Conservation (phyloP, 2,888 invertebrate species). For the Biston betularia region DNA sequence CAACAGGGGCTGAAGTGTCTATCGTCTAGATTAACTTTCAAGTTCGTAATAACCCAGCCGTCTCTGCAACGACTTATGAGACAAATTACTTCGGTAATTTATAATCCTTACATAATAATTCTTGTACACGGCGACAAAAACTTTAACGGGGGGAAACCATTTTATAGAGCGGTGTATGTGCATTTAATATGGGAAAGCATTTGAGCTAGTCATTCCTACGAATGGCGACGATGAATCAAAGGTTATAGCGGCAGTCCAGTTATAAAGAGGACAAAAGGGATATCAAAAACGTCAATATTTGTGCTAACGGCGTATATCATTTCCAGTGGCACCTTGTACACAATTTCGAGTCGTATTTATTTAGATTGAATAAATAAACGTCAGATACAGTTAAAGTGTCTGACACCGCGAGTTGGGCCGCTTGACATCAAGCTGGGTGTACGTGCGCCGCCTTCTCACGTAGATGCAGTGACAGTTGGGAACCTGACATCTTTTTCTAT, state of each 20-base stretch:
- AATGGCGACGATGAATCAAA: slow-evolving; percentile 31
- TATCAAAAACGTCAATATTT: slow-evolving; percentile 9
- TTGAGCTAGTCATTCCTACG: slow-evolving; percentile 24
- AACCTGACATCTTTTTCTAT: slow-evolving; percentile 29
- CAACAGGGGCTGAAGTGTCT: slow-evolving; percentile 43
- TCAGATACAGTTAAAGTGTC: slow-evolving; percentile 48
- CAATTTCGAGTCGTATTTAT: slow-evolving; percentile 37
- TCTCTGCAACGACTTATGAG: slow-evolving; percentile 37
- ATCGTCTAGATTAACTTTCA: slow-evolving; percentile 47
- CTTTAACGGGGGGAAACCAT: slow-evolving; percentile 24
- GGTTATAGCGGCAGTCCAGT: slow-evolving; percentile 10
- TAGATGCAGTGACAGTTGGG: slow-evolving; percentile 34
- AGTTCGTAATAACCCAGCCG: slow-evolving; percentile 41
- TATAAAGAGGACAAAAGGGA: slow-evolving; percentile 13
- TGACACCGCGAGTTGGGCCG: slow-evolving; percentile 34
- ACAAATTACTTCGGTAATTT: slow-evolving; percentile 45
- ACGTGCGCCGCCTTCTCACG: slow-evolving; percentile 44
- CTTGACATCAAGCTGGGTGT: slow-evolving; percentile 31
- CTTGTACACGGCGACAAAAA: slow-evolving; percentile 20
- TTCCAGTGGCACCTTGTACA: slow-evolving; percentile 19
- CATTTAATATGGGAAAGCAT: slow-evolving; percentile 23
- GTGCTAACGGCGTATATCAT: slow-evolving; percentile 24
- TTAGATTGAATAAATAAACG: slow-evolving; percentile 46
- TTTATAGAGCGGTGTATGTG: slow-evolving; percentile 21
- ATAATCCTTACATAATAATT: slow-evolving; percentile 44